phyloP scores from a whole-genome alignment of 1,140 invertebrate species.

The Zaprionus camerounensis region DNA sequence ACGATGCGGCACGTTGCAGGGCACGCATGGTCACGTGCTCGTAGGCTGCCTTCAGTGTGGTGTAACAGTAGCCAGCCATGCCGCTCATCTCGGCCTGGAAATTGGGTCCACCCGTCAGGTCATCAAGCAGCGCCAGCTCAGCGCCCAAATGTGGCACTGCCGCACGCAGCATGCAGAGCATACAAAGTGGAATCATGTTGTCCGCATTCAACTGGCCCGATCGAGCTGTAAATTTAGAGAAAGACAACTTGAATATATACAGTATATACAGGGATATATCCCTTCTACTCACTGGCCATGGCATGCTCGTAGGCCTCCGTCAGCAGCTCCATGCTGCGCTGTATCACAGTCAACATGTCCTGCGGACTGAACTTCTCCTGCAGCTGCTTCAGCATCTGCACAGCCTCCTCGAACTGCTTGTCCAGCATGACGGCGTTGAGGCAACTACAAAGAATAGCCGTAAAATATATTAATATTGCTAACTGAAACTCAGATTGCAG shows the following conservation, averaged over 20 bases:
- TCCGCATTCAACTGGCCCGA: slow-evolving; percentile 74
- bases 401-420: slow-evolving; percentile 66
- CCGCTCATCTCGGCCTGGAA: slow-evolving; percentile 83
- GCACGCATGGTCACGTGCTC: slow-evolving; percentile 62
- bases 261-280: background rate
- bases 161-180: slow-evolving; percentile 77
- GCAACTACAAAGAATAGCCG: slow-evolving; percentile 47
- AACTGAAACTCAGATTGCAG: slow-evolving; percentile 2
- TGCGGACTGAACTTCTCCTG: slow-evolving; percentile 82
- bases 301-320: slow-evolving; percentile 77
- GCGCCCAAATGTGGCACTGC: slow-evolving; percentile 82
- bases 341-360: slow-evolving; percentile 83
- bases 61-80: slow-evolving; percentile 83
- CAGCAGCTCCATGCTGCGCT: slow-evolving; percentile 75
- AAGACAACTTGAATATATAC: background rate
- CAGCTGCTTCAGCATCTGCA: slow-evolving; percentile 73
- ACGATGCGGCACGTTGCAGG: slow-evolving; percentile 40
- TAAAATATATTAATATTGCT: background rate
- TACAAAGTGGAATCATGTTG: slow-evolving; percentile 78
- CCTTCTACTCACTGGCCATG: slow-evolving; percentile 50
- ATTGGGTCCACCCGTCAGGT: slow-evolving; percentile 78
- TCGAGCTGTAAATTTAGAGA: slow-evolving; percentile 44
- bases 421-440: slow-evolving; percentile 65
- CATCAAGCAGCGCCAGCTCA: slow-evolving; percentile 78
- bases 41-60: slow-evolving; percentile 77